Conservation (phyloP, 2,888 invertebrate species). For the Hydrotaea cyrtoneurina region DNA sequence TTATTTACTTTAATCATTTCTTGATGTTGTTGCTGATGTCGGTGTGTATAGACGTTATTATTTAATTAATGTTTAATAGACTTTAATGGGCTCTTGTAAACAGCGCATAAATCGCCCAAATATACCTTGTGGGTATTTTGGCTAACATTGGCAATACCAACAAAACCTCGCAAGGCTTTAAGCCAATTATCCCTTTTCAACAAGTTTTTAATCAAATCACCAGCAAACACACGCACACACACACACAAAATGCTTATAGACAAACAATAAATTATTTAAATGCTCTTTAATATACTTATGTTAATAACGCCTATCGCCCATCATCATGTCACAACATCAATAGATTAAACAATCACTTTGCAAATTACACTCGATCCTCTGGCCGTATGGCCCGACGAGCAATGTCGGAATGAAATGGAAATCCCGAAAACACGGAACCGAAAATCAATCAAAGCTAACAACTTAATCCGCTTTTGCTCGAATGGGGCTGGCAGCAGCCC, state of each 20-base stretch:
- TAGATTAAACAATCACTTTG: slow-evolving; percentile 57
- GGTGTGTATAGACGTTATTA: neutral
- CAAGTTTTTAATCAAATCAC: slow-evolving; percentile 53
- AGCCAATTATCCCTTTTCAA: slow-evolving; percentile 59
- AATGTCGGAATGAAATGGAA: neutral
- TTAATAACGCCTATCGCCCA: slow-evolving; percentile 45
- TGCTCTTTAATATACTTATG: slow-evolving; percentile 46
- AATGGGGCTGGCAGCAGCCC: slow-evolving; percentile 22
- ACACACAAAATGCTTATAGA: neutral
- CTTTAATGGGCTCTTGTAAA: slow-evolving; percentile 17
- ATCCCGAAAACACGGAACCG: slow-evolving; percentile 10
- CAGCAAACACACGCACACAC: neutral
- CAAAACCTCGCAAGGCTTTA: slow-evolving; percentile 25
- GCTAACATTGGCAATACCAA: neutral
- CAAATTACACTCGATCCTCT: slow-evolving; percentile 37
- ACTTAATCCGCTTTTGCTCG: slow-evolving; percentile 65
- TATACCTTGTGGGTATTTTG: neutral
- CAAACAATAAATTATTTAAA: slow-evolving; percentile 42
- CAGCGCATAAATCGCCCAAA: neutral
- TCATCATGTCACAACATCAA: slow-evolving; percentile 52
- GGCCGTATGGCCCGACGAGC: neutral
- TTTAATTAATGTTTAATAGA: slow-evolving; percentile 48
- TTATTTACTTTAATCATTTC: slow-evolving; percentile 7
- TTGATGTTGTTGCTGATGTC: neutral
- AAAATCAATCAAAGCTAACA: slow-evolving; percentile 69